Percentiles rank a stretch among this genome's conserved stretches.
phyloP scores from a whole-genome alignment of 2,797 vertebrate genomes.

The Xerus rutilus region DNA sequence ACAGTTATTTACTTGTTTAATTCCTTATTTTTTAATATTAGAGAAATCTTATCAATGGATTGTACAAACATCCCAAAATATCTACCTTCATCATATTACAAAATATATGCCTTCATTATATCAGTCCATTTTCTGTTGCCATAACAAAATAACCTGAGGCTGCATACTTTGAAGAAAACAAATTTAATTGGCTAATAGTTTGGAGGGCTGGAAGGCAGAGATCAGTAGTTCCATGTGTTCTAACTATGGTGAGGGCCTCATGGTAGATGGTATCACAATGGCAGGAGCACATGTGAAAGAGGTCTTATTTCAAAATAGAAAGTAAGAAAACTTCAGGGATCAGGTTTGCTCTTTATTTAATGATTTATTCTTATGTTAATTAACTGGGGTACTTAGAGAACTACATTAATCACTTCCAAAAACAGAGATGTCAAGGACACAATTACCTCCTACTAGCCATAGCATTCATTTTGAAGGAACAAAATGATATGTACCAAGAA shows the following conservation, averaged over 20 bases:
- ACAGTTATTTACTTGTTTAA: not conserved
- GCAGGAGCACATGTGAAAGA: too few relatives aligned
- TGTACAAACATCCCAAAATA: not conserved
- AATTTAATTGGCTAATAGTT: not conserved
- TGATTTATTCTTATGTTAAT: not conserved
- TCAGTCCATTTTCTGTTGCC: not conserved
- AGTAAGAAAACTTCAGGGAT: not conserved
- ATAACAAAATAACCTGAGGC: not conserved
- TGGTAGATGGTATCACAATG: not conserved
- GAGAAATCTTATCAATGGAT: not conserved
- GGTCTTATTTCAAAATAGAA: not conserved
- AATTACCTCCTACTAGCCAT: not conserved
- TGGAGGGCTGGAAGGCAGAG: not conserved
- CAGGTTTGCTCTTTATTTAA: not conserved
- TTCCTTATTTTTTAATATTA: not conserved
- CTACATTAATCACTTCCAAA: not conserved
- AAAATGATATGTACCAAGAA: not conserved
- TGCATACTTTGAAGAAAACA: not conserved
- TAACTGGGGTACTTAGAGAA: fast-evolving
- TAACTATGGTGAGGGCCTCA: not conserved
- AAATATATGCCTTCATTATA: not conserved
- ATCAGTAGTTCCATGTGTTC: not conserved
- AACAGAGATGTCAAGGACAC: not conserved
- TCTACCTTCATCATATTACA: not conserved
- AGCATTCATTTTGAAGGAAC: not conserved